Conservation (phyloP, 2,888 invertebrate genomes). For the Asteroscopus sphinx region DNA sequence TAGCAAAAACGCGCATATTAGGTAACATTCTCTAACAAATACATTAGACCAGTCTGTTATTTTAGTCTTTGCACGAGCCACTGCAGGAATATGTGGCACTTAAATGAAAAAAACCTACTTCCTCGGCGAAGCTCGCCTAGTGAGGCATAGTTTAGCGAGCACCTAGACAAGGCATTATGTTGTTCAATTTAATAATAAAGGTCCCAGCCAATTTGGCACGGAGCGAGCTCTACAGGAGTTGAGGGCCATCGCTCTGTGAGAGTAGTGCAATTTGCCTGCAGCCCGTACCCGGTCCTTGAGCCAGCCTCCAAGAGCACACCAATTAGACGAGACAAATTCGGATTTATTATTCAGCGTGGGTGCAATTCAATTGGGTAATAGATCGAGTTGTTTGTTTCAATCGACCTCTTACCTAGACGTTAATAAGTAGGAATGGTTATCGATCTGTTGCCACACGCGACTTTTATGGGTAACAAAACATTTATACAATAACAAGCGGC, state of each 20-base stretch:
- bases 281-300: constrained; percentile 67
- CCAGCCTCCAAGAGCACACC: constrained; percentile 73
- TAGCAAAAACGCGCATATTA: background rate
- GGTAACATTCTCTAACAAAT: constrained; percentile 7
- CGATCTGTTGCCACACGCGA: constrained; percentile 53
- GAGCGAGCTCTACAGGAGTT: constrained; percentile 59
- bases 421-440: constrained; percentile 58
- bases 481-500: constrained; percentile 13
- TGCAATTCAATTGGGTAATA: constrained; percentile 75
- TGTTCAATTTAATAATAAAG: constrained; percentile 80
- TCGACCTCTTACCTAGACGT: constrained; percentile 57
- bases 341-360: constrained; percentile 80
- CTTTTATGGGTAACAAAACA: constrained; percentile 39
- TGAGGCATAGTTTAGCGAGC: constrained; percentile 50
- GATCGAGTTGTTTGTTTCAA: constrained; percentile 65
- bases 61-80: constrained; percentile 17
- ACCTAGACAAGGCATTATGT: constrained; percentile 69
- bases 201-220: constrained; percentile 78
- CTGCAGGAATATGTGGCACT: constrained; percentile 35
- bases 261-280: constrained; percentile 82
- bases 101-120: constrained; percentile 60
- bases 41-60: constrained; percentile 17
- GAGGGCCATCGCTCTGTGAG: constrained; percentile 72
- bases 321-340: constrained; percentile 83
- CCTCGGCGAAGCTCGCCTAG: constrained; percentile 47